A percentile compares a stretch with the other conserved stretches of the same genome.
Evolutionary conservation across 2,113 vertebrate species (phyloP).

Genomic region (Macquaria australasica): DNA sequence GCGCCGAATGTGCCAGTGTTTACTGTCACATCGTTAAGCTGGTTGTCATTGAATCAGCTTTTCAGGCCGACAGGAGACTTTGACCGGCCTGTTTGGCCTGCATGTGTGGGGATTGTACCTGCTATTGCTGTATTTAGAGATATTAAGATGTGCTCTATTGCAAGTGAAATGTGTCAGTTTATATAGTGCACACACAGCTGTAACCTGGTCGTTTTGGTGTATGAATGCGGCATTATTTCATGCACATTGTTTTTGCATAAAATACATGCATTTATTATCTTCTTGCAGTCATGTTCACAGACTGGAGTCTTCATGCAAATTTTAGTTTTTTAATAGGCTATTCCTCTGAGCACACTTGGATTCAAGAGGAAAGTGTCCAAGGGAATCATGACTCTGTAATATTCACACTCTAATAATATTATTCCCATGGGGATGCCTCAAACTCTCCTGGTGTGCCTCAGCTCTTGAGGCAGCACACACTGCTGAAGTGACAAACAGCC

Average conservation of each 20-base stretch:
- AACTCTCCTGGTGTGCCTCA: constrained; percentile 28
- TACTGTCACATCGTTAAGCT: constrained; percentile 19
- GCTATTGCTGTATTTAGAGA: constrained; percentile 5
- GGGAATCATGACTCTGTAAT: constrained; percentile 26
- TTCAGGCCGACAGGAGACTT: constrained; percentile 28
- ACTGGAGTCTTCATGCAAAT: not conserved
- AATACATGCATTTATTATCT: not conserved
- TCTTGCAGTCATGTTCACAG: constrained; percentile 8
- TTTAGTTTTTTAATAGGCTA: not conserved
- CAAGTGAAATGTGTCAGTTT: constrained; percentile 8
- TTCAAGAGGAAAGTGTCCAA: constrained; percentile 1
- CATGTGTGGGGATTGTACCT: constrained; percentile 35
- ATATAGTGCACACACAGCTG: not conserved
- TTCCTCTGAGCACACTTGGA: constrained; percentile 14
- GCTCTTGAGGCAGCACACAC: constrained; percentile 1
- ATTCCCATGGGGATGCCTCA: constrained; percentile 40
- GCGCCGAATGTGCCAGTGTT: constrained; percentile 15
- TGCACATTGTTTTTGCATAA: not conserved
- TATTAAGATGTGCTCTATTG: not conserved
- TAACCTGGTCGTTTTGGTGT: not conserved
- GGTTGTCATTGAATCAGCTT: constrained; percentile 15
- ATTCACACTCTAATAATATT: constrained; percentile 29
- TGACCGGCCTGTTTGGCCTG: constrained; percentile 54
- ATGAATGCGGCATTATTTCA: not conserved
- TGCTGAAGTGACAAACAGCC: constrained; percentile 40